phyloP scores from a whole-genome alignment of 2,888 invertebrate species.

The Rhodophaea formosa region DNA sequence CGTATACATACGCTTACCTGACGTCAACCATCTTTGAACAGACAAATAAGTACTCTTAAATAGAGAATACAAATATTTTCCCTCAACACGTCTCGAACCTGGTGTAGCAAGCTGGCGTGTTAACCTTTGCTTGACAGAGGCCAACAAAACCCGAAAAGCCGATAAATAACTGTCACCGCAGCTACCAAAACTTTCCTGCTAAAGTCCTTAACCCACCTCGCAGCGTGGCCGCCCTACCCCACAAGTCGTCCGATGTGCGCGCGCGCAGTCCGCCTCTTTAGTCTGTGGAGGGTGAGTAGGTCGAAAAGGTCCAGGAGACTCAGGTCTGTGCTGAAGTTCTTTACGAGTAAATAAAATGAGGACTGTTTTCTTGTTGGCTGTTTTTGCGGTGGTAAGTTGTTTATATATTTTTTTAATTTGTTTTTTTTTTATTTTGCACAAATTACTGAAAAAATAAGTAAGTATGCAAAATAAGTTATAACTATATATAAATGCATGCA shows the following conservation, averaged over 20 bases:
- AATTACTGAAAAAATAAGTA: neutral
- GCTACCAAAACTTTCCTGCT: neutral
- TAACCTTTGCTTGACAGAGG: too few species aligned
- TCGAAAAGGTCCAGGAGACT: slow-evolving; percentile 42
- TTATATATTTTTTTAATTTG: neutral
- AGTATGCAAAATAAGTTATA: too few species aligned
- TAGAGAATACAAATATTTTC: too few species aligned
- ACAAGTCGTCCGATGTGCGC: slow-evolving; percentile 54
- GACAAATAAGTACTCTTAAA: too few species aligned
- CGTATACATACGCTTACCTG: too few species aligned
- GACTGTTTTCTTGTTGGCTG: neutral
- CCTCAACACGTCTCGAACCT: too few species aligned
- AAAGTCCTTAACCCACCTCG: neutral
- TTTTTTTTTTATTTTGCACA: neutral
- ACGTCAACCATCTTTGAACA: too few species aligned
- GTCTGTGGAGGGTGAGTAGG: slow-evolving; percentile 46
- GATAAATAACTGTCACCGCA: neutral
- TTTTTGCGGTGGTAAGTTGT: slow-evolving; percentile 11
- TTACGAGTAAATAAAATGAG: slow-evolving; percentile 30
- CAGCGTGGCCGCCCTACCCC: slow-evolving; percentile 18
- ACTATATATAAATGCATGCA: too few species aligned
- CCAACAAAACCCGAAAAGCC: too few species aligned
- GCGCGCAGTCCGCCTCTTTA: slow-evolving; percentile 50
- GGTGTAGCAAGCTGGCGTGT: too few species aligned
- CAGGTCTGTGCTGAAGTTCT: slow-evolving; percentile 36